Evolutionary conservation across 2,888 invertebrate species (phyloP), one percentile per base, ranked within the genome.

Genomic region (Iselma pallidipennis): DNA sequence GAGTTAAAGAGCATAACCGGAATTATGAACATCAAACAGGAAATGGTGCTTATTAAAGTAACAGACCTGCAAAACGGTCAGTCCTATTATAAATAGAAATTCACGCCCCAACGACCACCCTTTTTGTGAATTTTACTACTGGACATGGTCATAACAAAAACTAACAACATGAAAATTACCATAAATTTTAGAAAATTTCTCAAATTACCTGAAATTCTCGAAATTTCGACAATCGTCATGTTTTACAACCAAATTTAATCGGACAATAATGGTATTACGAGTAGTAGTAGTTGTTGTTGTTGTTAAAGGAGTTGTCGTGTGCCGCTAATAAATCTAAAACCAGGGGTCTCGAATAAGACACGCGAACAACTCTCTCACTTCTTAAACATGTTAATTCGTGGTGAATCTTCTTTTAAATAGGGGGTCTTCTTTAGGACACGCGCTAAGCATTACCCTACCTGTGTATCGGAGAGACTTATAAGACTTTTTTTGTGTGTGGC

Each of bases 321-420:
- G 71, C 65, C 59, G 59, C 56, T 61, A 65, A 63, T 59, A 66
- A 68, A 66, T 57, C 66, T 64, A 63, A 67, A 59, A 57, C 62
- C 55, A 58, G 29, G 63, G 63, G 51, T 49, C 26, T 25, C 19
- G 23, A 52, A n/a, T n/a, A n/a, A 59, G 65, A 64, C 66, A 66
- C 66, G 61, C 66, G 66, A 63, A 58, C 53, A 51, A 42, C 45
- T 54, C 31, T 48, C 56, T 61, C 55, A 21, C 19, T 21, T 42
- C 42, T 42, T 42, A 19, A 52, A 65, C 63, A 62, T 66, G 61
- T 66, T 69, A 68, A 71, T 71, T 64, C 65, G 64, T 56, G 70
- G 65, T 64, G 71, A 62, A 71, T 74, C 79, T 77, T 78, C 74
- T 69, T 73, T 65, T 65, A 65, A 42, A 42, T 42, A 79, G 72